These are phyloP conservation scores for Chalcis sispes DNA, from an alignment of 2,888 invertebrate genomes.

Conservation along the genomic window DNA sequence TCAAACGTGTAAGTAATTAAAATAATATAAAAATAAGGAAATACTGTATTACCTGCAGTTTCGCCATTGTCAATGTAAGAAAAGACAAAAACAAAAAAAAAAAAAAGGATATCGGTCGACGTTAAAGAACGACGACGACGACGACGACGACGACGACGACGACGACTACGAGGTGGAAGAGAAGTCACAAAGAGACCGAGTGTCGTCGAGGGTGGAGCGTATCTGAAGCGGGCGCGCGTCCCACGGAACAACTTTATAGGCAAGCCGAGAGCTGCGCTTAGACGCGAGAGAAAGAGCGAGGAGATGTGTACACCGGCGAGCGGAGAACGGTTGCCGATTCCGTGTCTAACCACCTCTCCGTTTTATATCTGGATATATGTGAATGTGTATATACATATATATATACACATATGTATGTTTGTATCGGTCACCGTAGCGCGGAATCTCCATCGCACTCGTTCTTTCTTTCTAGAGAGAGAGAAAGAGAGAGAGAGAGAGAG, in stretches of 20 bases:
- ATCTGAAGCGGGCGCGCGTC: slow-evolving; percentile 74
- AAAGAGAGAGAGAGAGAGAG: too few relatives aligned
- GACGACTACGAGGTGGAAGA: too few relatives aligned
- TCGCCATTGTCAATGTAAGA: slow-evolving; percentile 64
- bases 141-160: slow-evolving; percentile 46
- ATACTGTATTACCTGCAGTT: slow-evolving; percentile 63
- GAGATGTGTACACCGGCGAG: slow-evolving; percentile 54
- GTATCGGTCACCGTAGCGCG: too few relatives aligned
- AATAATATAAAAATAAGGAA: not conserved
- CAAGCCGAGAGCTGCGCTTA: slow-evolving; percentile 31
- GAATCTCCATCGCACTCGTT: too few relatives aligned
- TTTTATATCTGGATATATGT: not conserved
- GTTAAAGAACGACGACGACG: slow-evolving; percentile 43
- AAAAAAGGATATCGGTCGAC: too few relatives aligned
- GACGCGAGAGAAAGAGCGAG: slow-evolving; percentile 56
- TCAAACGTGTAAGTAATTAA: not conserved
- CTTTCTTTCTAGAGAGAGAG: too few relatives aligned
- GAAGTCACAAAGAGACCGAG: too few relatives aligned
- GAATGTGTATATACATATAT: not conserved
- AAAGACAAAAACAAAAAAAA: too few relatives aligned
- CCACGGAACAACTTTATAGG: slow-evolving; percentile 74
- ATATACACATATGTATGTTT: not conserved
- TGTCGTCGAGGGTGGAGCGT: slow-evolving; percentile 71
- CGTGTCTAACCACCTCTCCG: slow-evolving; percentile 42
- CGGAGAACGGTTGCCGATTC: slow-evolving; percentile 29